phyloP scores from a whole-genome alignment of 1,140 invertebrate genomes.

The Scaptomyza pallida region DNA sequence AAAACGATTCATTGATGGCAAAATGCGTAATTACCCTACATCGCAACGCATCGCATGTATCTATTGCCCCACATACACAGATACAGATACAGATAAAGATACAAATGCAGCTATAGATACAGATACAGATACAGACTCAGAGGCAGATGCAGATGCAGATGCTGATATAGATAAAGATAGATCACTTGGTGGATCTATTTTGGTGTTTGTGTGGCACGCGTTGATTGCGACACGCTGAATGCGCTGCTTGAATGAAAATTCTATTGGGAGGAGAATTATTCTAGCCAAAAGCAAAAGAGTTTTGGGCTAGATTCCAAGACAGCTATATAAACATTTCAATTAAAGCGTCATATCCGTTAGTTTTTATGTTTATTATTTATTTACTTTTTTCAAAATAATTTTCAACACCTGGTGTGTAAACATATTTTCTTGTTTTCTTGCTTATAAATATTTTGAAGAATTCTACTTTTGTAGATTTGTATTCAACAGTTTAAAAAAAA shows the following conservation, averaged over 20 bases:
- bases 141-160: no score
- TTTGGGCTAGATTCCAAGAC: no score
- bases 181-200: conserved; percentile 44
- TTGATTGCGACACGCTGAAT: conserved; percentile 37
- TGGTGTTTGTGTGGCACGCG: conserved; percentile 15
- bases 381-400: no score
- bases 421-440: no score
- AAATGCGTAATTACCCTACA: conserved; percentile 2
- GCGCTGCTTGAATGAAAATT: background rate
- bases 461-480: no score
- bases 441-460: no score
- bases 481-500: no score
- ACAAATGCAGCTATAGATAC: background rate
- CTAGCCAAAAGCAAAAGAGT: no score
- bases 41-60: conserved; percentile 4
- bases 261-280: background rate
- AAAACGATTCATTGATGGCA: conserved; percentile 1
- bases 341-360: no score
- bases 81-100: background rate
- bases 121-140: background rate
- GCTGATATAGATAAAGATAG: conserved; percentile 6
- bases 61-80: conserved; percentile 17
- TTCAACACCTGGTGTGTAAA: no score
- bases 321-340: no score
- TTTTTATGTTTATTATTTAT: no score